Evolutionary conservation across 2,113 vertebrate genomes (phyloP).

Genomic region (Theristicus caerulescens): DNA sequence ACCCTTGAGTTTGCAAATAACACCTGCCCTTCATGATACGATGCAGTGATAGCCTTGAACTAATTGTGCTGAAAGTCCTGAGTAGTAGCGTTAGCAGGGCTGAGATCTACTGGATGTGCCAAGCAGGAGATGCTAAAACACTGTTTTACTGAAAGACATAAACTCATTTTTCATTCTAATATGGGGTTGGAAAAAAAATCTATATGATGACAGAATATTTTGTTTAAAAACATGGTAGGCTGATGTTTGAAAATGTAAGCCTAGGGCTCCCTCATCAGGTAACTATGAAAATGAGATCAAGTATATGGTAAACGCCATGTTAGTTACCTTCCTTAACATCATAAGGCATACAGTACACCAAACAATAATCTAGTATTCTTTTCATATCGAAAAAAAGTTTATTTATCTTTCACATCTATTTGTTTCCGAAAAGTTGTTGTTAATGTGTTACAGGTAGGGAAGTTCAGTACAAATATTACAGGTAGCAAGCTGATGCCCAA

Average conservation of each 20-base stretch:
- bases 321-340: background rate
- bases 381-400: background rate
- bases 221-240: background rate
- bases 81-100: background rate
- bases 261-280: constrained; percentile 56
- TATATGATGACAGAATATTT: background rate
- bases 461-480: background rate
- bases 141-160: background rate
- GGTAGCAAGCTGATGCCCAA: background rate
- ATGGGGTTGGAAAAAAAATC: background rate
- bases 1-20: background rate
- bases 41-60: background rate
- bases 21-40: background rate
- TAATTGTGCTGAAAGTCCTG: background rate
- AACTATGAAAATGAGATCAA: background rate
- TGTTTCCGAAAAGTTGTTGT: background rate
- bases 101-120: background rate
- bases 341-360: background rate
- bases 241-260: background rate
- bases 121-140: background rate
- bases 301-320: background rate
- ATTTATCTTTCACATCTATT: background rate
- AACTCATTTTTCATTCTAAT: background rate
- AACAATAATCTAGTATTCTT: background rate
- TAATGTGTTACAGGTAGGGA: background rate